These are phyloP conservation scores for Cosmopolites sordidus DNA, from an alignment of 2,888 invertebrate genomes.

Conservation along the genomic window DNA sequence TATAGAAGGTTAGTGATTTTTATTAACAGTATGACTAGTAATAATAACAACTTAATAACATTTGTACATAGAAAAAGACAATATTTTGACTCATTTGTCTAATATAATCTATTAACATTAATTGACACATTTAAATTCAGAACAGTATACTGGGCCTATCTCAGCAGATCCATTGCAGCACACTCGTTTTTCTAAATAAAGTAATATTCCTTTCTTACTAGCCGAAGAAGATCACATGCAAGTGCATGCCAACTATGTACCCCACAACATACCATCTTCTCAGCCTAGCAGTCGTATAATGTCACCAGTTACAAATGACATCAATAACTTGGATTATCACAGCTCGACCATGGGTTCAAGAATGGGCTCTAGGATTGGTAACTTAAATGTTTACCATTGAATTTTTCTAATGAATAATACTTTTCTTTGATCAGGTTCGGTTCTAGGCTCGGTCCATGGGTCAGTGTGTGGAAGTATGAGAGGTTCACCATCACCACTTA, in stretches of 20 bases:
- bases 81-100: too few species aligned
- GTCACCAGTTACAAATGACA: constrained; percentile 50
- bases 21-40: too few species aligned
- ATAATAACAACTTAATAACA: too few species aligned
- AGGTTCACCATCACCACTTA: constrained; percentile 46
- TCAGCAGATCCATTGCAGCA: too few species aligned
- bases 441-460: constrained; percentile 45
- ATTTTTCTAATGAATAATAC: not conserved
- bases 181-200: too few species aligned
- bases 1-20: constrained; percentile 28
- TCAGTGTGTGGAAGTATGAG: constrained; percentile 45
- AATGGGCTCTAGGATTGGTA: constrained; percentile 44
- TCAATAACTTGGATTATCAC: constrained; percentile 51
- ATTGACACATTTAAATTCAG: too few species aligned
- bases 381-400: not conserved
- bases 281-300: constrained; percentile 42
- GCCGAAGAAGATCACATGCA: constrained; percentile 71
- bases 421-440: constrained; percentile 33
- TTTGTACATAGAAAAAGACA: too few species aligned
- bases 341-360: constrained; percentile 44
- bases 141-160: too few species aligned
- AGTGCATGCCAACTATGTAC: constrained; percentile 37
- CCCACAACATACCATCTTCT: constrained; percentile 30
- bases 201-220: constrained; percentile 50
- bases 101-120: too few species aligned